Conservation (phyloP, 2,797 vertebrate species). For the Danio kyathit region DNA sequence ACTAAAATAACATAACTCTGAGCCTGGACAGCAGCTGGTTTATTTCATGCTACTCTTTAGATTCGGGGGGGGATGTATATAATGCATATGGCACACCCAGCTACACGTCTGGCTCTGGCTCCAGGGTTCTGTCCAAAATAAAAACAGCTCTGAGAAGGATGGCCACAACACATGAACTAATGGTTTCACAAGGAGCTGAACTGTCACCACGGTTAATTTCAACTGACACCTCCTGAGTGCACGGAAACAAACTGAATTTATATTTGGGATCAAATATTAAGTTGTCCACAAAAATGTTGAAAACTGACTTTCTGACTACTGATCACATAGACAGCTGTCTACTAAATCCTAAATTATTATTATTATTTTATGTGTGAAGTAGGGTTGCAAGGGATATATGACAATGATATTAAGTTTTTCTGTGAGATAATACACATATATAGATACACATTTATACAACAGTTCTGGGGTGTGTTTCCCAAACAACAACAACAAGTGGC, state of each 20-base stretch:
- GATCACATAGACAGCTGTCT: too few relatives aligned
- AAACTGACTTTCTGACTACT: too few relatives aligned
- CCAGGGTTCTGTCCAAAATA: conserved; percentile 10
- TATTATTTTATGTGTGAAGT: too few relatives aligned
- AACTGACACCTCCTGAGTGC: neutral
- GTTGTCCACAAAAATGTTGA: too few relatives aligned
- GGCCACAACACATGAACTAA: neutral
- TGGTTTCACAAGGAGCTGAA: conserved; percentile 3
- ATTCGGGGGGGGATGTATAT: neutral
- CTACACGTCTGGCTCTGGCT: neutral
- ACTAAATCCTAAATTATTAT: too few relatives aligned
- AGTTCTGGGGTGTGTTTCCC: too few relatives aligned
- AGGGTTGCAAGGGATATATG: too few relatives aligned
- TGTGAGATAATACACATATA: too few relatives aligned
- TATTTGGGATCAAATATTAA: too few relatives aligned
- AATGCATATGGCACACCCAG: conserved; percentile 4
- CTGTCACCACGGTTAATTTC: neutral
- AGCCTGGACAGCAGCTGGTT: conserved; percentile 24
- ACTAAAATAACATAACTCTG: conserved; percentile 44
- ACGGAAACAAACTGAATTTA: neutral
- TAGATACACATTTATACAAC: too few relatives aligned
- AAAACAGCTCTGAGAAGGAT: neutral
- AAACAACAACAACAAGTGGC: too few relatives aligned
- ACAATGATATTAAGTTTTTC: too few relatives aligned
- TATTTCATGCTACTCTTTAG: neutral